These are phyloP conservation scores for Silurus meridionalis DNA, from an alignment of 2,113 vertebrate species.

Conservation along the genomic window DNA sequence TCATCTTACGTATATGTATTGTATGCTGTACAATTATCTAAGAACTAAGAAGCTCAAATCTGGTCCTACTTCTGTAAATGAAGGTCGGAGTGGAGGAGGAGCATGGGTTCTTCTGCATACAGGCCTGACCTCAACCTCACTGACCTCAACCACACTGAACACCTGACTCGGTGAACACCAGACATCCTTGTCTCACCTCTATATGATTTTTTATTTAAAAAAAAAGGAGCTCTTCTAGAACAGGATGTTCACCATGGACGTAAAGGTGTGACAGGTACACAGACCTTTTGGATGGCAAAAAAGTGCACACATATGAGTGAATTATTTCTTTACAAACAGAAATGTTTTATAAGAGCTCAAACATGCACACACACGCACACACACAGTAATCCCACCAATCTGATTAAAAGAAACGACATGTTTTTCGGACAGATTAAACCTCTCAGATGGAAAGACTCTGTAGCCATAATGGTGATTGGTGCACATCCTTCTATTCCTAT, in stretches of 20 bases:
- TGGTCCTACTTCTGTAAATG: background rate
- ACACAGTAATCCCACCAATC: constrained; percentile 54
- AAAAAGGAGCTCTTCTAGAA: background rate
- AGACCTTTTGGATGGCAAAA: background rate
- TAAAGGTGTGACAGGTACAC: background rate
- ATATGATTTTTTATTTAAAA: background rate
- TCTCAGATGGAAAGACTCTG: background rate
- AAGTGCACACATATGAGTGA: background rate
- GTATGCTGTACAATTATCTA: background rate
- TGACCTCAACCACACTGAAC: background rate
- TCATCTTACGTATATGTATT: background rate
- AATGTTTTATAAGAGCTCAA: constrained; percentile 34
- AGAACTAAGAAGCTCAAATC: background rate
- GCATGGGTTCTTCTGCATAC: too few relatives aligned
- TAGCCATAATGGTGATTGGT: background rate
- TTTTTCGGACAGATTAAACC: constrained; percentile 35
- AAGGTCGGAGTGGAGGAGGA: background rate
- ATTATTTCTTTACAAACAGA: background rate
- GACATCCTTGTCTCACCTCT: background rate
- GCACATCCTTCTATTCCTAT: background rate
- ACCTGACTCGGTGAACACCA: background rate
- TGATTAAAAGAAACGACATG: constrained; percentile 66
- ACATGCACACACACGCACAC: constrained; percentile 47
- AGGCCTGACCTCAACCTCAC: background rate
- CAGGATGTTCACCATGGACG: background rate